Evolutionary conservation across 30 jellyfish, hydroid and myxozoan genomes (phyloP), one percentile per base, ranked within the genome.

Genomic region (Mastigias papua): DNA sequence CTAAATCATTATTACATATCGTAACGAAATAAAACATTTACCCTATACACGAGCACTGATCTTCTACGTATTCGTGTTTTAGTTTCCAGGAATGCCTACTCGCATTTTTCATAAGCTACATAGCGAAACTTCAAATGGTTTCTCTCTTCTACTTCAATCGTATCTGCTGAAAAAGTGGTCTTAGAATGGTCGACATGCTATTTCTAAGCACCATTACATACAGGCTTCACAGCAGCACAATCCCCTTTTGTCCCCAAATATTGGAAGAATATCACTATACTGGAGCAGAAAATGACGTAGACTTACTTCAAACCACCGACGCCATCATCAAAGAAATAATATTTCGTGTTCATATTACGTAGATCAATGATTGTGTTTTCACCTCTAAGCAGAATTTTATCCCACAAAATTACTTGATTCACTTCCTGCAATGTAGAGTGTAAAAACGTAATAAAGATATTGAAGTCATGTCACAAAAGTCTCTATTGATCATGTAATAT

Each of bases 311-410:
- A 68, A 26, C 93, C 93, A 26, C 98, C 98, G 65, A 92, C 80
- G 25, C 98, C 98, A 89, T 93, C 98, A 80, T 93, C 98, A 75
- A 93, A 93, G 70, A 93, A 93, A 82, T 93, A 93, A 84, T 93
- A 93, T 67, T 93, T 93, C 29, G 97, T 64, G 76, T 93, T 93
- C 97, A 87, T 93, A 29, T 78, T 93, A 0, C 78, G 91, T 65
- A 87, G 97, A 46, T 93, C 93, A 32, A 93, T 42, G 26, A 46
- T 49, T 19, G 98, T 89, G 15, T 81, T 73, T 50, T 93, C 98
- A 2, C 97, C 97, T 71, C 98, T 84, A 4, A 20, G 79, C 0
- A 93, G 85, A 34, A 93, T 93, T 72, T 88, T 88, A 70, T 93
- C 98, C 98, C 98, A 93, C 8, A 93, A 72, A 21, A 93, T 81